Conservation (phyloP, 2,797 vertebrate genomes). For the Dromococcyx pavoninus region DNA sequence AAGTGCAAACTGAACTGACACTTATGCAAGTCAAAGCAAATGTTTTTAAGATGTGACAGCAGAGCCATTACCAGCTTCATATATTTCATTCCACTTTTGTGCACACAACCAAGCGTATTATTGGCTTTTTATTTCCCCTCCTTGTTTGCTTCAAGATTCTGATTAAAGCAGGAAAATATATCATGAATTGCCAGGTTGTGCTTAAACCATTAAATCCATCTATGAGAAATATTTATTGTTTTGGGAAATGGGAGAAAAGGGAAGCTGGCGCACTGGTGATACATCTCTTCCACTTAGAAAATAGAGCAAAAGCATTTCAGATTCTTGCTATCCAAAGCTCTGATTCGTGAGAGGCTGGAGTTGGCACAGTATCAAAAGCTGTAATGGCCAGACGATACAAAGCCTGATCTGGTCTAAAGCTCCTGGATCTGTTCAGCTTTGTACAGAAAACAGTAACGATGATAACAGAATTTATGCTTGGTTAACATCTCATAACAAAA, state of each 20-base stretch:
- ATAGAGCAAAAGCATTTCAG: slow-evolving; percentile 18
- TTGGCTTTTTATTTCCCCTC: slow-evolving; percentile 59
- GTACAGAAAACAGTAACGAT: slow-evolving; percentile 8
- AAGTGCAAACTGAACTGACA: slow-evolving; percentile 62
- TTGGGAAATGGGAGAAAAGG: slow-evolving; percentile 64
- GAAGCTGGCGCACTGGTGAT: slow-evolving; percentile 20
- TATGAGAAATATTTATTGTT: slow-evolving; percentile 74
- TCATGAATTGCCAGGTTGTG: slow-evolving; percentile 53
- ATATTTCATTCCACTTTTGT: slow-evolving; percentile 67
- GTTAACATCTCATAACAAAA: no score
- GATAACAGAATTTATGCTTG: no score
- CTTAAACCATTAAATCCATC: slow-evolving; percentile 65
- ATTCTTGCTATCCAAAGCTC: not conserved
- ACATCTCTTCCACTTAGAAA: slow-evolving; percentile 35
- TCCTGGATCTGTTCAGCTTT: slow-evolving; percentile 19
- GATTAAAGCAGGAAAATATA: slow-evolving; percentile 66
- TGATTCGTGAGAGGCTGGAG: not conserved
- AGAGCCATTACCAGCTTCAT: slow-evolving; percentile 67
- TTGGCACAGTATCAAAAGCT: slow-evolving; percentile 30
- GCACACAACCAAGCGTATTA: slow-evolving; percentile 65
- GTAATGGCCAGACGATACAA: slow-evolving; percentile 29
- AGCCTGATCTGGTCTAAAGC: slow-evolving; percentile 21
- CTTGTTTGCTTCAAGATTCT: slow-evolving; percentile 62
- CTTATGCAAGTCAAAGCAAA: slow-evolving; percentile 68
- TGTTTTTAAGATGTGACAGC: slow-evolving; percentile 68